Conservation (phyloP, 2,888 invertebrate genomes). For the Eupithecia centaureata region DNA sequence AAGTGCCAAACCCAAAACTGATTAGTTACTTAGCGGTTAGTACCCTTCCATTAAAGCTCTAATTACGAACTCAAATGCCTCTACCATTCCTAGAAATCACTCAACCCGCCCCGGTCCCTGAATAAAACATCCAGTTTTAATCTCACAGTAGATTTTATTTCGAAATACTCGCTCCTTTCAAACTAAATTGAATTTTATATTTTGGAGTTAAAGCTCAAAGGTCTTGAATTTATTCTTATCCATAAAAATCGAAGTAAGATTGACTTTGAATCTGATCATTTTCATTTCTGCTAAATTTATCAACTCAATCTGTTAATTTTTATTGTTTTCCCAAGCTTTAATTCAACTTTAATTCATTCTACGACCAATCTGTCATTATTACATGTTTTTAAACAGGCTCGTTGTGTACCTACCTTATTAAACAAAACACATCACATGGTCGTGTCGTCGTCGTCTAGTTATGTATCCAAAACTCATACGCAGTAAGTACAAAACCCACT, state of each 20-base stretch:
- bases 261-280: background rate
- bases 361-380: background rate
- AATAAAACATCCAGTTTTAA: conserved; percentile 29
- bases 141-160: conserved; percentile 21
- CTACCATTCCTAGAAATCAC: conserved; percentile 19
- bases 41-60: conserved; percentile 7
- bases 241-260: background rate
- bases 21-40: conserved; percentile 17
- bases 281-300: background rate
- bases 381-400: background rate
- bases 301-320: background rate
- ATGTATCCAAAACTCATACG: conserved; percentile 1
- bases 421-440: background rate
- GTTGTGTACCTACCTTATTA: background rate
- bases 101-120: conserved; percentile 16
- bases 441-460: background rate
- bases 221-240: background rate
- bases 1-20: background rate
- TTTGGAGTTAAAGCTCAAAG: conserved; percentile 1
- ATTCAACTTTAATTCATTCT: background rate
- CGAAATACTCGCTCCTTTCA: conserved; percentile 15
- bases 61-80: conserved; percentile 19
- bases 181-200: conserved; percentile 25
- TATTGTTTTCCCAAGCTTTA: background rate
- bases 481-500: conserved; percentile 28